Percentiles rank a stretch among this genome's conserved stretches.
These are phyloP conservation scores for Octonoba sinensis DNA, from an alignment of 2,888 invertebrate genomes.

Conservation along the genomic window DNA sequence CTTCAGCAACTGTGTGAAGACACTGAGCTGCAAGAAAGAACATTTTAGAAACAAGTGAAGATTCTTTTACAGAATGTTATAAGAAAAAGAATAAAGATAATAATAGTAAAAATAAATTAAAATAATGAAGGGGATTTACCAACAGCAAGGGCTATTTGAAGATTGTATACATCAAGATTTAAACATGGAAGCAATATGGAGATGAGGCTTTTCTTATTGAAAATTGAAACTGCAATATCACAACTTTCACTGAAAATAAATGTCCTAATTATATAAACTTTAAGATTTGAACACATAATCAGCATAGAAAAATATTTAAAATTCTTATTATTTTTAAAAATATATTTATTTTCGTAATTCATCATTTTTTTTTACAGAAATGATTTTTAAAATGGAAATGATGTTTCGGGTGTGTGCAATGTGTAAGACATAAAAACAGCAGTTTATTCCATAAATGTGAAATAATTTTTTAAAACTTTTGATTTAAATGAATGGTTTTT, in stretches of 20 bases:
- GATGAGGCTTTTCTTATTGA: constrained; percentile 78
- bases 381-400: no score
- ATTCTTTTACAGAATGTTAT: constrained; percentile 12
- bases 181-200: constrained; percentile 77
- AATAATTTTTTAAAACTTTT: no score
- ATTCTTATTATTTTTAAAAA: no score
- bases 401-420: no score
- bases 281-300: no score
- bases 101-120: not conserved
- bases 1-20: constrained; percentile 80
- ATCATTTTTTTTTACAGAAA: no score
- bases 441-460: no score
- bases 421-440: no score
- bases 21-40: constrained; percentile 75
- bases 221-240: constrained; percentile 77
- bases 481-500: no score
- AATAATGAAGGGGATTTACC: constrained; percentile 70
- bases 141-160: constrained; percentile 71
- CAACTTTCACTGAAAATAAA: constrained; percentile 71
- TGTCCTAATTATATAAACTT: no score
- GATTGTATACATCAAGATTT: constrained; percentile 75
- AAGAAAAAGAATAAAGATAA: not conserved
- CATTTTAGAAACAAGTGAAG: constrained; percentile 6
- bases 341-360: no score
- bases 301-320: no score